A percentile compares a stretch with the other conserved stretches of the same genome.
These are phyloP conservation scores for Wiebesia pumilae DNA, from an alignment of 1,140 invertebrate species.

Conservation along the genomic window DNA sequence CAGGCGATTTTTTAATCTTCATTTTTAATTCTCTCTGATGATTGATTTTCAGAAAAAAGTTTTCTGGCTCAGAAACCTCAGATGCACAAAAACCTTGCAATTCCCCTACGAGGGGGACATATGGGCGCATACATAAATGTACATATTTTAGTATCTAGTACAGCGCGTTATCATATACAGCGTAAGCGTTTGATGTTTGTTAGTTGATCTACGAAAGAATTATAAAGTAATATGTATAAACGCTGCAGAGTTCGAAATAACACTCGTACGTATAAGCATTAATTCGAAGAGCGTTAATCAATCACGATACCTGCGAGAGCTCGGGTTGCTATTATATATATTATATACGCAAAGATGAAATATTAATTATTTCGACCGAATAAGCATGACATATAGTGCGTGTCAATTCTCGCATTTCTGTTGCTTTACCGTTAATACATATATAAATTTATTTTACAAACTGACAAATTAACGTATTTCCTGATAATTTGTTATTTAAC, in stretches of 20 bases:
- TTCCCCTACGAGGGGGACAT: too few species aligned
- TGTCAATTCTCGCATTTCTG: neutral
- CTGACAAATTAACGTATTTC: conserved; percentile 11
- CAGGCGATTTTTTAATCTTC: neutral
- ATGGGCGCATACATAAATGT: too few species aligned
- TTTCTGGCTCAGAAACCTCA: too few species aligned
- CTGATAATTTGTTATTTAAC: neutral
- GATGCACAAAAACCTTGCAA: too few species aligned
- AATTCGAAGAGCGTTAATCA: conserved; percentile 10
- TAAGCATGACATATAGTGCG: neutral
- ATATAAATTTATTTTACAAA: neutral
- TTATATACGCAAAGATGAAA: neutral
- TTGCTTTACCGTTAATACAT: neutral
- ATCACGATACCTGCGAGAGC: neutral
- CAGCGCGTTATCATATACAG: too few species aligned
- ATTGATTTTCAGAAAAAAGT: neutral
- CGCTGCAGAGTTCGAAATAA: neutral
- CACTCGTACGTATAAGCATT: neutral
- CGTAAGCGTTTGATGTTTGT: neutral
- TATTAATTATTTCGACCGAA: conserved; percentile 2
- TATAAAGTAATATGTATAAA: neutral
- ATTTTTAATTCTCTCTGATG: neutral
- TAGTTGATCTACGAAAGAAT: neutral
- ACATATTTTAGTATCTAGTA: too few species aligned
- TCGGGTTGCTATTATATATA: too few species aligned